Percentiles rank a stretch among this genome's conserved stretches.
Evolutionary conservation across 2,797 vertebrate species (phyloP).

Genomic region (Adelosebastes latens): DNA sequence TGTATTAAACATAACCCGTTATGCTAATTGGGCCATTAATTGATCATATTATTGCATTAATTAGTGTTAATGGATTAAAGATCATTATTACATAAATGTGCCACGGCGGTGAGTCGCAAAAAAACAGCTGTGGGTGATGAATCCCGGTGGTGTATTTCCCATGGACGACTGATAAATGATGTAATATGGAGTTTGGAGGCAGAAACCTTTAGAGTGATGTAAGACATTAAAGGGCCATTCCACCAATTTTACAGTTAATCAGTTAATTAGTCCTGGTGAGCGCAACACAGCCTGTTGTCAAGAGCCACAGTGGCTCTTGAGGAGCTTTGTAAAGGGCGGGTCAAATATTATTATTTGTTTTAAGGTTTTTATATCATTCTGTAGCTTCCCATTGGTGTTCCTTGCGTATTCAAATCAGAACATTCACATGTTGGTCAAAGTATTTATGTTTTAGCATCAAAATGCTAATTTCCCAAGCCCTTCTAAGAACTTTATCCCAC

Average conservation of each 20-base stretch:
- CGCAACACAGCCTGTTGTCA: background rate
- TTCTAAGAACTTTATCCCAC: too few relatives aligned
- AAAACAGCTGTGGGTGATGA: constrained; percentile 10
- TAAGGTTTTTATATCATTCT: too few relatives aligned
- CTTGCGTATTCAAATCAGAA: too few relatives aligned
- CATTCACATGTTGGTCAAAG: too few relatives aligned
- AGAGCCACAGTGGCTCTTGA: background rate
- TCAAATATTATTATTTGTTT: background rate
- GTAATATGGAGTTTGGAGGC: background rate
- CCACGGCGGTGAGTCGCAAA: background rate
- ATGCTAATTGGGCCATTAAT: constrained; percentile 56
- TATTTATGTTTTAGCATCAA: background rate
- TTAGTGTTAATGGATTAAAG: constrained; percentile 56
- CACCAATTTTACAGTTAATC: background rate
- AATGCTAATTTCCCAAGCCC: background rate
- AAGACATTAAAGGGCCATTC: background rate
- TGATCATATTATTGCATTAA: constrained; percentile 53
- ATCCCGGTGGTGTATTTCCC: background rate
- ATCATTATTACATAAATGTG: constrained; percentile 35
- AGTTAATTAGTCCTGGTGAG: background rate
- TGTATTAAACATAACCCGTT: constrained; percentile 33
- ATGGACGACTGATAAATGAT: background rate
- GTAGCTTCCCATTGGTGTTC: too few relatives aligned
- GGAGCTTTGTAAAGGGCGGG: background rate
- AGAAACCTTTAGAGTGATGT: background rate